Conservation (phyloP, 2,888 invertebrate species). For the Diplazon laetatorius region DNA sequence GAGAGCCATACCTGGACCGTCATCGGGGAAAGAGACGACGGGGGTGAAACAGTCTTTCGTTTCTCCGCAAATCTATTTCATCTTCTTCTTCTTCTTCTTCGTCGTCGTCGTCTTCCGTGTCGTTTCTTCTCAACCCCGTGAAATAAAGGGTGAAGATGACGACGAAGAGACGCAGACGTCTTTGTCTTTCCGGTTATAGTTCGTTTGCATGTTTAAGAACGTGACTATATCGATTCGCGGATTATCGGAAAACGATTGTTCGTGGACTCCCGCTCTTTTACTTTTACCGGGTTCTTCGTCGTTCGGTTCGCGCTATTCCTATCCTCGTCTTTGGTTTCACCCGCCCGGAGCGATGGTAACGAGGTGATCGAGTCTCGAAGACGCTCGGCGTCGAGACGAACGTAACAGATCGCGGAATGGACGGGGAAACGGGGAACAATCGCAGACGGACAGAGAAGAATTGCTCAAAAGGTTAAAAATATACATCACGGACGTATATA, state of each 20-base stretch:
- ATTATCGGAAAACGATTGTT: slow-evolving; percentile 66
- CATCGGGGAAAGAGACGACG: slow-evolving; percentile 14
- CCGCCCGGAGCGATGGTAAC: slow-evolving; percentile 49
- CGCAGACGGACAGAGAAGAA: slow-evolving; percentile 8
- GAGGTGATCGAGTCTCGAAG: slow-evolving; percentile 58
- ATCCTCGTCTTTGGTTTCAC: slow-evolving; percentile 9
- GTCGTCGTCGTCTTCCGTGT: too few relatives aligned
- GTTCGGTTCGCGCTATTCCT: slow-evolving; percentile 7
- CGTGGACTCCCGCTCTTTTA: slow-evolving; percentile 23
- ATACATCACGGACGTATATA: slow-evolving; percentile 1
- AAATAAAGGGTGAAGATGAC: slow-evolving; percentile 14
- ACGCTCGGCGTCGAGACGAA: slow-evolving; percentile 34
- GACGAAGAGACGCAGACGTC: slow-evolving; percentile 12
- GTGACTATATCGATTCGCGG: slow-evolving; percentile 55
- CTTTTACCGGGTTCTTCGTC: slow-evolving; percentile 6
- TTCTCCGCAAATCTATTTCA: slow-evolving; percentile 29
- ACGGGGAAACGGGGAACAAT: background rate
- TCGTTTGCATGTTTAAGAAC: slow-evolving; percentile 34
- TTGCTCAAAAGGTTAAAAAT: slow-evolving; percentile 6
- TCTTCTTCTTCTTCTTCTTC: slow-evolving; percentile 21
- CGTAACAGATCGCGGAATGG: slow-evolving; percentile 35
- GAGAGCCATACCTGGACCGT: too few relatives aligned
- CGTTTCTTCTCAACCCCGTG: slow-evolving; percentile 8
- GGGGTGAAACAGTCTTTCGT: slow-evolving; percentile 41
- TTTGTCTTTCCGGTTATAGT: slow-evolving; percentile 45